Evolutionary conservation across 2,797 vertebrate genomes (phyloP).

Genomic region (Spheniscus humboldti): DNA sequence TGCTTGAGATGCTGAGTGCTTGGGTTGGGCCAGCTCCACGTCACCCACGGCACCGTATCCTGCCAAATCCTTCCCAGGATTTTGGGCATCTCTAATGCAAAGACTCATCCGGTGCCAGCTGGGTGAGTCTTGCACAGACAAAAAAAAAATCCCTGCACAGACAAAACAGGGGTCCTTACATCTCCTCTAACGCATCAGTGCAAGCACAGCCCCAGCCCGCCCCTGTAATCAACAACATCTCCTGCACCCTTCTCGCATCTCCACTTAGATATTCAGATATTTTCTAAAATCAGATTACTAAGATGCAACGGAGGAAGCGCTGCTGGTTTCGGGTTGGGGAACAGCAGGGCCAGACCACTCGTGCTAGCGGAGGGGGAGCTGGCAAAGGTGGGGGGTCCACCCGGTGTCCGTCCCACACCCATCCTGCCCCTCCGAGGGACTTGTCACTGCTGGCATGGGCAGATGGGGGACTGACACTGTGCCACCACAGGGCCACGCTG

Average conservation of each 20-base stretch:
- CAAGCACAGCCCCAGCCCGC: not conserved
- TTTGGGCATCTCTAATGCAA: not conserved
- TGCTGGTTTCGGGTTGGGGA: not conserved
- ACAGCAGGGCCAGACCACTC: not conserved
- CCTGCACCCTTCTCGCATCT: not conserved
- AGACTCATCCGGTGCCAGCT: not conserved
- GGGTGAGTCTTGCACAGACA: not conserved
- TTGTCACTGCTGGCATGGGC: rapidly evolving
- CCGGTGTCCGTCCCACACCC: not conserved
- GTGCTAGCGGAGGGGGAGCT: rapidly evolving
- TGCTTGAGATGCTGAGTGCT: not conserved
- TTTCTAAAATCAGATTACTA: not conserved
- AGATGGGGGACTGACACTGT: not conserved
- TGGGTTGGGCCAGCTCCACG: not conserved
- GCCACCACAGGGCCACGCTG: not conserved
- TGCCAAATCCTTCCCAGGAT: not conserved
- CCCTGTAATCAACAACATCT: not conserved
- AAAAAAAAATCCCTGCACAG: not conserved
- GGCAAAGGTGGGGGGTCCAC: not conserved
- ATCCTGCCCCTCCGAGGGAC: not conserved
- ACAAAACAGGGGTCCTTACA: not conserved
- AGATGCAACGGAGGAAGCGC: rapidly evolving
- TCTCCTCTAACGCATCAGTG: not conserved
- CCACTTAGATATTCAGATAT: not conserved
- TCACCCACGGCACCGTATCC: not conserved